Conservation (phyloP, 2,888 invertebrate species). For the Andrena marginata region DNA sequence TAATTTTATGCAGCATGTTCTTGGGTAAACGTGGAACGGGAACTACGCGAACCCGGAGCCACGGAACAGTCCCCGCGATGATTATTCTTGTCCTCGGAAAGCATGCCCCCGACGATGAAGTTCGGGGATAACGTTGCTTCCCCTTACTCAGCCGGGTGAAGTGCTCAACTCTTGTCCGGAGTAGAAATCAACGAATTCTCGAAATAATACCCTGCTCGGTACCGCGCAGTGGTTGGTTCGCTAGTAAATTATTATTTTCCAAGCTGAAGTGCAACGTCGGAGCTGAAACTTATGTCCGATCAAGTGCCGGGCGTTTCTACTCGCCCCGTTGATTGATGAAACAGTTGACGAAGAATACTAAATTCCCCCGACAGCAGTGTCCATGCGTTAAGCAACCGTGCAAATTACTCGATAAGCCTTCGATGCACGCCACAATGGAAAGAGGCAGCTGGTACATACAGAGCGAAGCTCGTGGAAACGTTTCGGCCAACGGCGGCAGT, state of each 20-base stretch:
- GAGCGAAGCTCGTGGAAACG: conserved; percentile 36
- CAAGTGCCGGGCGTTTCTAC: not conserved
- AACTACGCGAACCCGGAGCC: not conserved
- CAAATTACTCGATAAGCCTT: conserved; percentile 45
- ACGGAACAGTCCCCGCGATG: not conserved
- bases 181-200: no score
- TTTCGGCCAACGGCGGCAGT: conserved; percentile 36
- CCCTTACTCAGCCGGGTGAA: not conserved
- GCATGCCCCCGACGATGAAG: not conserved
- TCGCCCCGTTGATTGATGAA: not conserved
- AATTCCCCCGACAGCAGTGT: not conserved
- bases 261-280: not conserved
- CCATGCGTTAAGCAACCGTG: conserved; percentile 16
- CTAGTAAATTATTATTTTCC: not conserved
- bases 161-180: not conserved
- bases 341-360: no score
- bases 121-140: not conserved
- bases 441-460: conserved; percentile 44
- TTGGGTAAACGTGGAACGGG: not conserved
- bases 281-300: not conserved
- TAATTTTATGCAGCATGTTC: conserved; percentile 9
- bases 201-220: no score
- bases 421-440: conserved; percentile 11
- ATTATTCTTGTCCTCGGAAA: not conserved
- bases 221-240: not conserved